Evolutionary conservation across 2,797 vertebrate genomes (phyloP).

Genomic region (Sebastes hopkinsi): DNA sequence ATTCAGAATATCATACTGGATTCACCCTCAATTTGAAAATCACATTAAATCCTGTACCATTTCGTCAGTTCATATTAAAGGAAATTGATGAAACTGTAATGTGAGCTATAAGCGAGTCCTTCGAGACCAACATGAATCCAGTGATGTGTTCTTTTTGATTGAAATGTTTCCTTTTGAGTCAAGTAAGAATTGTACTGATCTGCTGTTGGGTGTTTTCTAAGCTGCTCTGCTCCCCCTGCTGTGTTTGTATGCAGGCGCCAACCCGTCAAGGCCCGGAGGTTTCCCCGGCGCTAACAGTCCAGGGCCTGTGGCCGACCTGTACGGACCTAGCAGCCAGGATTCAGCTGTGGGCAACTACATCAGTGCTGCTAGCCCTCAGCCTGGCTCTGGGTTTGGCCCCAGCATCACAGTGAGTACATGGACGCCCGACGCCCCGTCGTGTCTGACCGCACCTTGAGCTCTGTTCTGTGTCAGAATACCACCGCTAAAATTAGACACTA

Average conservation of each 20-base stretch:
- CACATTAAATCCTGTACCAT: constrained; percentile 23
- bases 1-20: constrained; percentile 93
- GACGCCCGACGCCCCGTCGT: not conserved
- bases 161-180: constrained; percentile 24
- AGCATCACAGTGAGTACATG: constrained; percentile 92
- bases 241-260: constrained; percentile 94
- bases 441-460: constrained; percentile 29
- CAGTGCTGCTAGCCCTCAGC: constrained; percentile 94
- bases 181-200: not conserved
- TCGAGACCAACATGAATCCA: constrained; percentile 70
- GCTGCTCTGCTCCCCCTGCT: constrained; percentile 85
- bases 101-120: constrained; percentile 25
- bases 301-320: constrained; percentile 96
- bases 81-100: constrained; percentile 12
- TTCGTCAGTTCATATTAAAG: not conserved
- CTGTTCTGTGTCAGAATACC: constrained; percentile 25
- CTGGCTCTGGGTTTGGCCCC: constrained; percentile 94
- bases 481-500: constrained; percentile 36
- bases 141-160: constrained; percentile 71
- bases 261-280: constrained; percentile 94
- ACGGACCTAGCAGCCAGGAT: constrained; percentile 95
- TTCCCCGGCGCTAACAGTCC: constrained; percentile 98
- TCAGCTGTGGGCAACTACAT: constrained; percentile 92
- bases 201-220: constrained; percentile 73
- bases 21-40: constrained; percentile 77